phyloP scores from a whole-genome alignment of 2,113 vertebrate genomes.

The Poicephalus gulielmi region DNA sequence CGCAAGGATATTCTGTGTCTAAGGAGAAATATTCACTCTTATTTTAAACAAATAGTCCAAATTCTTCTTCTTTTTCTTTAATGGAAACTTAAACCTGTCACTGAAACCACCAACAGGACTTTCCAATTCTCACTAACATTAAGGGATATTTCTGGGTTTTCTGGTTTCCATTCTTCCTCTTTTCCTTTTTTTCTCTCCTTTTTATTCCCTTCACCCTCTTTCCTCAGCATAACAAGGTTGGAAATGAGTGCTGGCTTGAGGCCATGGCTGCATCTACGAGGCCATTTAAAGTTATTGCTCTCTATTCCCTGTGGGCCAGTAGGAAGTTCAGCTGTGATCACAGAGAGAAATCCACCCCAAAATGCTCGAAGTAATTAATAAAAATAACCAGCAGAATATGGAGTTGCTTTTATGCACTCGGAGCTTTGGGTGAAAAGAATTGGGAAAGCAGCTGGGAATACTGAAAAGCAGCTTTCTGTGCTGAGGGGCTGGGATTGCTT shows the following conservation, averaged over 20 bases:
- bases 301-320: constrained; percentile 47
- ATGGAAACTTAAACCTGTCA: constrained; percentile 53
- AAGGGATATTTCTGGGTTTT: constrained; percentile 54
- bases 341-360: background rate
- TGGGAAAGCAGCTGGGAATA: background rate
- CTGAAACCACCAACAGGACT: constrained; percentile 59
- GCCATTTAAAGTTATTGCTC: constrained; percentile 70
- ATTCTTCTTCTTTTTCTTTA: constrained; percentile 55
- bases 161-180: constrained; percentile 51
- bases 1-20: constrained; percentile 74
- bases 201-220: background rate
- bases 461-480: background rate
- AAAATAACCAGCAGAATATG: background rate
- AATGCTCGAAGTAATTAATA: constrained; percentile 7
- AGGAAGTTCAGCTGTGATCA: constrained; percentile 70
- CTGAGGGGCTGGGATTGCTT: background rate
- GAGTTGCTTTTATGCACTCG: background rate
- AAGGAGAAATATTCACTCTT: constrained; percentile 71
- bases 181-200: background rate
- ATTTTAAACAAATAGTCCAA: constrained; percentile 70
- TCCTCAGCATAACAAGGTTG: constrained; percentile 44
- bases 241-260: constrained; percentile 65
- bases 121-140: constrained; percentile 46
- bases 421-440: background rate
- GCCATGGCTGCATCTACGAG: constrained; percentile 63